Evolutionary conservation across 2,797 vertebrate genomes (phyloP).

Genomic region (Hyperoplus immaculatus): DNA sequence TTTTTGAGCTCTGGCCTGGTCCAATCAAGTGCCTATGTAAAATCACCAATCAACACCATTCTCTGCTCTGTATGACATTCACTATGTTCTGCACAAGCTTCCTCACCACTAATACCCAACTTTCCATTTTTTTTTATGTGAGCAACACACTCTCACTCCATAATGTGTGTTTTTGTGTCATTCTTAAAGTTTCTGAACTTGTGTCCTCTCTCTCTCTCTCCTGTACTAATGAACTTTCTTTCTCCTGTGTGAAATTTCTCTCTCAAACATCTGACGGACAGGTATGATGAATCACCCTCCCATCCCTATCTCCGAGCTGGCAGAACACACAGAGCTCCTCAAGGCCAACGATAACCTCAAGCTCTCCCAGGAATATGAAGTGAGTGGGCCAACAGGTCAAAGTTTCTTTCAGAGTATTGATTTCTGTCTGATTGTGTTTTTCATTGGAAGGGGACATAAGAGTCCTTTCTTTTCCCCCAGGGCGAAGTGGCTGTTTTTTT

Average conservation of each 20-base stretch:
- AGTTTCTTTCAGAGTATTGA: slow-evolving; percentile 39
- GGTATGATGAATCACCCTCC: slow-evolving; percentile 99
- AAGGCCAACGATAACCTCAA: slow-evolving; percentile 99
- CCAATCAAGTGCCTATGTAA: slow-evolving; percentile 76
- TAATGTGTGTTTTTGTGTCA: slow-evolving; percentile 7
- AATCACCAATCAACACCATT: slow-evolving; percentile 60
- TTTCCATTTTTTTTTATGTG: slow-evolving; percentile 42
- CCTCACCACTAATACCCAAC: slow-evolving; percentile 70
- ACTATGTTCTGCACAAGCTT: slow-evolving; percentile 69
- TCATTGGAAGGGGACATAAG: slow-evolving; percentile 14
- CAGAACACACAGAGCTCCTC: slow-evolving; percentile 96
- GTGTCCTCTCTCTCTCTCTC: not conserved
- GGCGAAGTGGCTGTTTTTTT: slow-evolving; percentile 8
- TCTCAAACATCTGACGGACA: slow-evolving; percentile 73
- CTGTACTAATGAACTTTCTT: slow-evolving; percentile 60
- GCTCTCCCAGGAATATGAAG: slow-evolving; percentile 99
- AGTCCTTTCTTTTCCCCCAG: not conserved
- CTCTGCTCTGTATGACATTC: slow-evolving; percentile 52
- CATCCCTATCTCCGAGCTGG: slow-evolving; percentile 95
- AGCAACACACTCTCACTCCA: slow-evolving; percentile 39
- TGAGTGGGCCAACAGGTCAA: slow-evolving; percentile 74
- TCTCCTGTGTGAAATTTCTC: slow-evolving; percentile 36
- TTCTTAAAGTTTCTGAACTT: slow-evolving; percentile 4
- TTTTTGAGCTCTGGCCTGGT: slow-evolving; percentile 88
- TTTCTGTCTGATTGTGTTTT: slow-evolving; percentile 61